Evolutionary conservation across 2,888 invertebrate genomes (phyloP).

Genomic region (Drosophila niveifrons): DNA sequence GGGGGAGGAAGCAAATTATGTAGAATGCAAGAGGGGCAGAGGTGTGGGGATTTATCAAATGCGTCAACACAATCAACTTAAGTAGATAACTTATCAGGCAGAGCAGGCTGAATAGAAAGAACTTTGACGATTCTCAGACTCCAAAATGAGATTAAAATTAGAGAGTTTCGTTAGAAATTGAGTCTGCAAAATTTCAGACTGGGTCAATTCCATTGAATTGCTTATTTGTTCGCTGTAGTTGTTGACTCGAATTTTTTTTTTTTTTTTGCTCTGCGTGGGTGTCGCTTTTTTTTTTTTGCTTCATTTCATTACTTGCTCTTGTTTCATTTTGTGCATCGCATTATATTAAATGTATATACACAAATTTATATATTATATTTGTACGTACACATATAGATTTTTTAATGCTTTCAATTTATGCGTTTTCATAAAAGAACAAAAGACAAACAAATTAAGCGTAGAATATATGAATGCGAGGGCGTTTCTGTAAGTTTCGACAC

Average conservation of each 20-base stretch:
- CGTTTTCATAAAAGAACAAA: conserved; percentile 38
- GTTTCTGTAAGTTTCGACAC: not conserved
- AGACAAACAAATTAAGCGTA: conserved; percentile 12
- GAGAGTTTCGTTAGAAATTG: conserved; percentile 11
- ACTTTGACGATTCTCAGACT: conserved; percentile 2
- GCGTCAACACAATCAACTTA: conserved; percentile 41
- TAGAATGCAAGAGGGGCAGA: not conserved
- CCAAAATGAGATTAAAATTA: conserved; percentile 11
- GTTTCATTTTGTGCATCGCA: conserved; percentile 32
- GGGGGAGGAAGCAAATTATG: not conserved
- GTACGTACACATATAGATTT: conserved; percentile 5
- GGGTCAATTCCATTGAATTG: conserved; percentile 38
- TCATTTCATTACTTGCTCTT: conserved; percentile 22
- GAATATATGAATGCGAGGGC: conserved; percentile 26
- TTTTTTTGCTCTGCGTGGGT: conserved; percentile 32
- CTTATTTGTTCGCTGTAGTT: not conserved
- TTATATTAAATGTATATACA: conserved; percentile 24
- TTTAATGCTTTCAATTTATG: conserved; percentile 45
- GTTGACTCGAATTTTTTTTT: not conserved
- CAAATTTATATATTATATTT: not conserved
- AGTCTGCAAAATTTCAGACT: conserved; percentile 30
- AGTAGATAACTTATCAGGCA: conserved; percentile 36
- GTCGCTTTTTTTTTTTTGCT: conserved; percentile 13
- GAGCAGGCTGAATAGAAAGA: no score
- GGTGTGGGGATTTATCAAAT: conserved; percentile 11